Conservation (phyloP, 2,888 invertebrate species). For the Hipparchia sbordonii region DNA sequence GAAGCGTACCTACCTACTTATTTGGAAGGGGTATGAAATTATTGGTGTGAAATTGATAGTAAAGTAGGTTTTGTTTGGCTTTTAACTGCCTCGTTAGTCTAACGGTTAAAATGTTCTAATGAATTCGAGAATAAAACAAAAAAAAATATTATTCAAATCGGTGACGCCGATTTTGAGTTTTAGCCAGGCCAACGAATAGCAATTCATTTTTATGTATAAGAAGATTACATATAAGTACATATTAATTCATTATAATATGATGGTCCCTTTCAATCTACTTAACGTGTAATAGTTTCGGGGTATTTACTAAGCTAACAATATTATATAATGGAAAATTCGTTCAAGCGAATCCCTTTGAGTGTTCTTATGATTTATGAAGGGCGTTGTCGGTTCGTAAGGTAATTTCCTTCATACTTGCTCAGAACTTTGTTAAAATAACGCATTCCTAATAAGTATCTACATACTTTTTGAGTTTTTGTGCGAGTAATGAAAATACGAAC, state of each 20-base stretch:
- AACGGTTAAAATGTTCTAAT: too few species aligned
- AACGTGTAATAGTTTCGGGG: constrained; percentile 6
- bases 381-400: constrained; percentile 20
- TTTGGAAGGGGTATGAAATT: too few species aligned
- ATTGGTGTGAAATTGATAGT: too few species aligned
- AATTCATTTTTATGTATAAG: too few species aligned
- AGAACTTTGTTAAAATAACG: constrained; percentile 19
- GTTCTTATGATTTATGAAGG: constrained; percentile 30
- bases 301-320: constrained; percentile 9
- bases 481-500: background rate
- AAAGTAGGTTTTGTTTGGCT: too few species aligned
- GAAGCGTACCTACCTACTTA: background rate
- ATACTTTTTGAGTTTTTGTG: background rate
- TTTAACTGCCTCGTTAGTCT: too few species aligned
- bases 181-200: too few species aligned
- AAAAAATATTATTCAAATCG: too few species aligned
- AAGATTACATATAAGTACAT: too few species aligned
- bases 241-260: background rate
- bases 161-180: too few species aligned
- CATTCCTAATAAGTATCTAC: background rate
- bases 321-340: constrained; percentile 2
- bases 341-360: constrained; percentile 20
- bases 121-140: too few species aligned
- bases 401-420: constrained; percentile 17
- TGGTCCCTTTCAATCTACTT: constrained; percentile 12